Evolutionary conservation across 2,113 vertebrate species (phyloP), one percentile per base, ranked within the genome.

Genomic region (Butorides virescens): DNA sequence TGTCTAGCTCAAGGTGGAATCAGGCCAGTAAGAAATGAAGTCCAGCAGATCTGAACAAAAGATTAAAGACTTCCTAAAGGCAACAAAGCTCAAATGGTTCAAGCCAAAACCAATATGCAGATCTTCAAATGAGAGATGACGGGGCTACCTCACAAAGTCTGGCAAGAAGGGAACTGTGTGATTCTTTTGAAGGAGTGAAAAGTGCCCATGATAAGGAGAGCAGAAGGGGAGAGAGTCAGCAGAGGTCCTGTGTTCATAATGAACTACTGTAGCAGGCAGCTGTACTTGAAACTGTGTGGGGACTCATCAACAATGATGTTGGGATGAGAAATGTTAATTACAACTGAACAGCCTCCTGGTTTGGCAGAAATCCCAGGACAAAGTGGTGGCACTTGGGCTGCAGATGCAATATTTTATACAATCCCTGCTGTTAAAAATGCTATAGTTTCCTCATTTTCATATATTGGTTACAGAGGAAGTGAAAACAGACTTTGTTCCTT

Each of bases 321-420:
- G 55, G 75, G 85, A 95, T 90, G 87, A 95, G 80, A 94, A 97
- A 96, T 94, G 83, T 97, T 93, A 95, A 96, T 96, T 94, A 91
- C 73, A 82, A 79, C 53, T 3, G 8, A 93, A 95, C 76, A 93
- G 86, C 27, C 86, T 97, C 80, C 50, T 93, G 62, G 47, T 92
- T 94, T 97, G 94, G 94, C 95, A 96, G 88, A 88, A 94, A 79
- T 97, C 93, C 93, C 66, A 90, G 90, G 94, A 93, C 88, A 93
- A 97, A 97, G 62, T 21, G 0, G 62, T 92, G 80, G 66, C 79
- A 82, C 71, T 92, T 66, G 52, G 89, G 37, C 86, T 91, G 87
- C 86, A 88, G 78, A 90, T 88, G 73, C 1, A 1, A 17, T 90
- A 88, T 81, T 94, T 95, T 81, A 86, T 77, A 63, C 59, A 71